These are phyloP conservation scores for Trachymyrmex septentrionalis DNA, from an alignment of 1,140 invertebrate genomes.

Conservation along the genomic window DNA sequence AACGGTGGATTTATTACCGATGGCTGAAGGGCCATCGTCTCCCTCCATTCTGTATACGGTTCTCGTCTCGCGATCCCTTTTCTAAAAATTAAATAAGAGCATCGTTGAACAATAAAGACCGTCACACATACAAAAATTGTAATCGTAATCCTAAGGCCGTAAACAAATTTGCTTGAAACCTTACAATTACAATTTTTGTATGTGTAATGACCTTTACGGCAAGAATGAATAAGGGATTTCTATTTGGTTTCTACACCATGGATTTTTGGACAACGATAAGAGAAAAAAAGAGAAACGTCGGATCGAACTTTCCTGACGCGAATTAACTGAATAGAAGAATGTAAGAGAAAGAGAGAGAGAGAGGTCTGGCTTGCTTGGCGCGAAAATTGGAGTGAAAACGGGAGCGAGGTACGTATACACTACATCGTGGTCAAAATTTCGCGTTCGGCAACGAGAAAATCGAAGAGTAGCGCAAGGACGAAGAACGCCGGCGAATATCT, in stretches of 20 bases:
- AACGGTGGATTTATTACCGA: conserved; percentile 89
- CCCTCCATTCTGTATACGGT: conserved; percentile 81
- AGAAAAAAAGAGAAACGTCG: background rate
- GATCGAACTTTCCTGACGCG: background rate
- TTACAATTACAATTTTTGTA: too few species aligned
- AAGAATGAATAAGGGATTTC: background rate
- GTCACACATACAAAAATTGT: too few species aligned
- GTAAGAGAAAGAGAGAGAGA: too few species aligned
- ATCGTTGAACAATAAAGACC: background rate
- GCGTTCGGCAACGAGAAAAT: background rate
- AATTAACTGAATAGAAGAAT: background rate
- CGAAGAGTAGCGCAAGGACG: background rate
- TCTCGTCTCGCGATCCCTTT: conserved; percentile 25
- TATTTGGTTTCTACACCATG: background rate
- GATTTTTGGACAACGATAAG: background rate
- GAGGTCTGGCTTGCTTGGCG: too few species aligned
- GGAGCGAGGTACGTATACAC: background rate
- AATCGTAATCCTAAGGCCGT: too few species aligned
- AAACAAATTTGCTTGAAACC: too few species aligned
- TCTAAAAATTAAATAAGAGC: conserved; percentile 52
- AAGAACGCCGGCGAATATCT: background rate
- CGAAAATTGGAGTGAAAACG: background rate
- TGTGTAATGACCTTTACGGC: background rate
- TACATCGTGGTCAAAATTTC: background rate
- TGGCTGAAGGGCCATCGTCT: conserved; percentile 88